Evolutionary conservation across 2,113 vertebrate species (phyloP), one percentile per base, ranked within the genome.

Genomic region (Percina caprodes): DNA sequence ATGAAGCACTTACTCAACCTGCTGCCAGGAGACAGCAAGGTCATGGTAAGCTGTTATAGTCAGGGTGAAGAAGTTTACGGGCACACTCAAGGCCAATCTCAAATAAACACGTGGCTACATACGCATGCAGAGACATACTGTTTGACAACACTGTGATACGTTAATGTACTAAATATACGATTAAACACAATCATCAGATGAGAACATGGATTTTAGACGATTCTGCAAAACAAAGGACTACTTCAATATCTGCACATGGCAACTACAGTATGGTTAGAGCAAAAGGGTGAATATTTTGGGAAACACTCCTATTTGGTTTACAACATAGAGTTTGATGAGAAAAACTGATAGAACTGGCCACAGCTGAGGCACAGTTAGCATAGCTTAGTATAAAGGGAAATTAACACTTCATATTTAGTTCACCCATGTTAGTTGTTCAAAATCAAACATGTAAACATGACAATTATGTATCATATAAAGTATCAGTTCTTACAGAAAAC

Each of bases 1-100:
- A 92, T 89, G 87, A 92, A 91, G 89, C 83, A 90, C 81, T 89
- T 84, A 90, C 70, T 91, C 91, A 92, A 74, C 58, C 78, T 74
- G 79, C 82, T 85, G 83, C 89, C 78, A 61, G 86, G 68, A 82
- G 83, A 82, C 74, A 74, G 71, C 88, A 84, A 89, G 87, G 87
- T 90, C 89, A 87, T 54, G 65, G 84, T 75, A 84, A 77, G 79
- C 79, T 61, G 66, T 74, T 87, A 69, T 3, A 78, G 79, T 54
- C 81, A 49, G 62, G 58, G 72, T 61, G 68, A 69, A 55, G 80
- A 49, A 33, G 30, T 85, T 86, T 86, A 79, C 76, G 5, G 65
- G 58, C 69, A 61, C 46, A 24, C 33, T 87, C 87, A 88, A 90
- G 83, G 85, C 62, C 69, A 88, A 86, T 83, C 23, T 65, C 59